A percentile compares a stretch with the other conserved stretches of the same genome.
phyloP scores from a whole-genome alignment of 2,113 vertebrate genomes.

The Tachuris rubrigastra region DNA sequence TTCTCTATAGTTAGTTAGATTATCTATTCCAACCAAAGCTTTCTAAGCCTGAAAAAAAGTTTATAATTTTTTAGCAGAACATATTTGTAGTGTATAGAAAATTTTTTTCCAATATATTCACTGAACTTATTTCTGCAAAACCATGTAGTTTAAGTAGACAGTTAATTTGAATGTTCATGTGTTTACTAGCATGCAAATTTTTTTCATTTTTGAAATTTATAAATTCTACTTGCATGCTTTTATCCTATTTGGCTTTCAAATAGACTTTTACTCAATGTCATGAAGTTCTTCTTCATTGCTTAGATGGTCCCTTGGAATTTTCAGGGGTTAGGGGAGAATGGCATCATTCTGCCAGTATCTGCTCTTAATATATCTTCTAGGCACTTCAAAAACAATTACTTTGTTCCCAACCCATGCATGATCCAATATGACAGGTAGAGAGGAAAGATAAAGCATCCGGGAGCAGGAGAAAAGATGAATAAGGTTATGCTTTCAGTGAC shows the following conservation, averaged over 20 bases:
- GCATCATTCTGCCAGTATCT: not conserved
- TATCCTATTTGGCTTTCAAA: not conserved
- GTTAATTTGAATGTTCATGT: not conserved
- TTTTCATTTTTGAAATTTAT: not conserved
- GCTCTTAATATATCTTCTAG: not conserved
- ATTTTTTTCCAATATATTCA: not conserved
- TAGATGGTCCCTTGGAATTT: not conserved
- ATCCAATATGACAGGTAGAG: not conserved
- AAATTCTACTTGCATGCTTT: not conserved
- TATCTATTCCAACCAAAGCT: not conserved
- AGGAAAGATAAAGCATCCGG: not conserved
- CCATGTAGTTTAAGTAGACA: not conserved
- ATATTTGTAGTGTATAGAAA: not conserved
- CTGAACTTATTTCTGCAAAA: not conserved
- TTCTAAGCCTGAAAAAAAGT: not conserved
- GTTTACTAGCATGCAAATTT: not conserved
- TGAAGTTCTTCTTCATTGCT: not conserved
- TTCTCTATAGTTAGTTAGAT: not conserved
- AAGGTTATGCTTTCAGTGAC: not conserved
- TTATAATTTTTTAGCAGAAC: not conserved
- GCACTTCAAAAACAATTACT: not conserved
- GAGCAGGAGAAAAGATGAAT: not conserved
- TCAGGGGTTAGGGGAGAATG: rapidly evolving
- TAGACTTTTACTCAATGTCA: not conserved
- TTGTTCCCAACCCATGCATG: not conserved